phyloP scores from a whole-genome alignment of 2,888 invertebrate genomes.

The Bimastos eiseni region DNA sequence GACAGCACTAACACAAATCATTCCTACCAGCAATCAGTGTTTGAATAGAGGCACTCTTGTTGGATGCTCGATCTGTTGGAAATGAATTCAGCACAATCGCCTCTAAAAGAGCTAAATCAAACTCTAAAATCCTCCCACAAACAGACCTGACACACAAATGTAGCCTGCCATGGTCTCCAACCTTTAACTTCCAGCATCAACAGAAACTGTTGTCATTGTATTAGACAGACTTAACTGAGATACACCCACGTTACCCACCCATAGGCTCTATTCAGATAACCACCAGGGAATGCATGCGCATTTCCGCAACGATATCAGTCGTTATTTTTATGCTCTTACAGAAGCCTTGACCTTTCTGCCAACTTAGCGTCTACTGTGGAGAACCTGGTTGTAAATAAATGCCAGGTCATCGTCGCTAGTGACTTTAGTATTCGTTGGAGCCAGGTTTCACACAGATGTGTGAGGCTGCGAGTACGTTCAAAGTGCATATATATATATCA shows the following conservation, averaged over 20 bases:
- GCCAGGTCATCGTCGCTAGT: background rate
- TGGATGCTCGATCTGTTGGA: background rate
- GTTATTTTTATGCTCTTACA: too few species aligned
- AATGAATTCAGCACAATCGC: background rate
- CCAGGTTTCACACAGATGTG: background rate
- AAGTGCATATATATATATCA: too few species aligned
- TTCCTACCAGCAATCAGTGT: background rate
- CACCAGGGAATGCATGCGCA: too few species aligned
- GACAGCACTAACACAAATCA: background rate
- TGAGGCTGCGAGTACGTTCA: too few species aligned
- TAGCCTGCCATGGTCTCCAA: background rate
- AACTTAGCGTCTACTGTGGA: too few species aligned
- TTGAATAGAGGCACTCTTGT: background rate
- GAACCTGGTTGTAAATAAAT: background rate
- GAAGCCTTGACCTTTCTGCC: too few species aligned
- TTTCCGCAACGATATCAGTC: too few species aligned
- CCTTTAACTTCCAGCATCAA: background rate
- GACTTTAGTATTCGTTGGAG: background rate
- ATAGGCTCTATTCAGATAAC: too few species aligned
- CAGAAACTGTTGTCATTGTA: background rate
- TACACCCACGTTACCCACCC: too few species aligned
- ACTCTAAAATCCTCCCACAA: background rate
- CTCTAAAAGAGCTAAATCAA: background rate
- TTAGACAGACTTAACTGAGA: too few species aligned
- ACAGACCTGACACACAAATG: background rate